These are phyloP conservation scores for Nomada flava DNA, from an alignment of 2,888 invertebrate genomes.

Conservation along the genomic window DNA sequence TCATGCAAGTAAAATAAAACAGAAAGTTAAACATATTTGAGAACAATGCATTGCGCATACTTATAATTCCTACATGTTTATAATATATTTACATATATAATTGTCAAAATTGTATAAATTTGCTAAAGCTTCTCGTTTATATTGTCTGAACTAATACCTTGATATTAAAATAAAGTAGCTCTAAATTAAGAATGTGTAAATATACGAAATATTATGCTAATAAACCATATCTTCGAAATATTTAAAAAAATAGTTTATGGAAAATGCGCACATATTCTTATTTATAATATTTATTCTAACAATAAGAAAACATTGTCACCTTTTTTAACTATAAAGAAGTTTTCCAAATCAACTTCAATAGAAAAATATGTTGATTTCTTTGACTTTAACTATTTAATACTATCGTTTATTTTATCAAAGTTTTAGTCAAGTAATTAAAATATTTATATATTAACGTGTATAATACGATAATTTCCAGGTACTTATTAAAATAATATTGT, in stretches of 20 bases:
- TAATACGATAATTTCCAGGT: constrained; percentile 60
- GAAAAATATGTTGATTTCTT: constrained; percentile 46
- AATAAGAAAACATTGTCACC: constrained; percentile 1
- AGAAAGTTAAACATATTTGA: constrained; percentile 16
- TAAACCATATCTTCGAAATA: background rate
- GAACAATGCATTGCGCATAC: constrained; percentile 21
- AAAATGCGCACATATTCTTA: constrained; percentile 25
- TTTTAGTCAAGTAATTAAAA: constrained; percentile 34
- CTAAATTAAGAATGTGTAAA: constrained; percentile 11
- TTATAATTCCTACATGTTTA: constrained; percentile 9
- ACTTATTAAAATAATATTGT: constrained; percentile 52
- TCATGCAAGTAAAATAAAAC: constrained; percentile 7
- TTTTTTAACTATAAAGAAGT: constrained; percentile 19
- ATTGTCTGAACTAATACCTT: constrained; percentile 12
- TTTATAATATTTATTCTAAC: constrained; percentile 16
- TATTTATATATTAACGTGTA: constrained; percentile 46
- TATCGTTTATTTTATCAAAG: constrained; percentile 20
- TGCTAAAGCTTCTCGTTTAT: constrained; percentile 16
- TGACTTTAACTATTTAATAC: constrained; percentile 30
- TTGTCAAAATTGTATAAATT: constrained; percentile 22
- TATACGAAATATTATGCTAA: constrained; percentile 19
- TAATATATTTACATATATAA: constrained; percentile 29
- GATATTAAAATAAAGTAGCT: constrained; percentile 17
- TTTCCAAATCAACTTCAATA: constrained; percentile 52
- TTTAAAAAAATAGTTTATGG: constrained; percentile 16